Percentiles rank a stretch among this genome's conserved stretches.
Conservation (phyloP, 2,888 invertebrate species). For the Tipula confusa region DNA sequence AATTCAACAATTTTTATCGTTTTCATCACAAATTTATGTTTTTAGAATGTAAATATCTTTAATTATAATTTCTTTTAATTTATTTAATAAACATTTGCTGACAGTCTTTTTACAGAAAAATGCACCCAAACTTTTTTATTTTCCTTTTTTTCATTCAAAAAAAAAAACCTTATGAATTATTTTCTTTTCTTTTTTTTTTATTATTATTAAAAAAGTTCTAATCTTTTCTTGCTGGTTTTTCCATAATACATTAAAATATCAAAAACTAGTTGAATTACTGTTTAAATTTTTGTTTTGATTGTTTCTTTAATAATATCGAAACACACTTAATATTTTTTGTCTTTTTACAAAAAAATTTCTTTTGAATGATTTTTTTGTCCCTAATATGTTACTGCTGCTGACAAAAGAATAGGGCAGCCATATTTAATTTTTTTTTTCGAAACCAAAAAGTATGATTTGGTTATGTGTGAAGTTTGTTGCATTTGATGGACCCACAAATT, state of each 20-base stretch:
- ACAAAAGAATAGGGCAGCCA: conserved; percentile 28
- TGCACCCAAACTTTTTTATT: conserved; percentile 27
- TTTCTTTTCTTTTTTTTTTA: not conserved
- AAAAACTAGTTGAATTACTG: not conserved
- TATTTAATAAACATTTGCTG: conserved; percentile 28
- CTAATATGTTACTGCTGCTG: conserved; percentile 26
- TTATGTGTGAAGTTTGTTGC: not conserved
- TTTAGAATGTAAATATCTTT: not conserved
- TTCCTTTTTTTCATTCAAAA: not conserved
- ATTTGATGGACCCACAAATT: not conserved
- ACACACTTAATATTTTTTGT: conserved; percentile 5
- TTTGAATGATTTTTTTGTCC: not conserved
- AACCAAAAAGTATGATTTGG: not conserved
- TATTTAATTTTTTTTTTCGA: conserved; percentile 27
- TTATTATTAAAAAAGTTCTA: not conserved
- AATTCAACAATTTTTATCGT: conserved; percentile 12
- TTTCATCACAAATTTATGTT: conserved; percentile 27
- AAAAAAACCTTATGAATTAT: not conserved
- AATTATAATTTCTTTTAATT: not conserved
- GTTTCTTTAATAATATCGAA: not conserved
- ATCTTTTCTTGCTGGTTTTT: not conserved
- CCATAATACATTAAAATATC: not conserved
- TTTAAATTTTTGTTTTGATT: not conserved
- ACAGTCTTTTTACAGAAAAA: conserved; percentile 21
- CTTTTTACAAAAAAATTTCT: not conserved